Base-by-base conservation (phyloP, 2,888 invertebrate species). In the Fabriciana adippe region DNA sequence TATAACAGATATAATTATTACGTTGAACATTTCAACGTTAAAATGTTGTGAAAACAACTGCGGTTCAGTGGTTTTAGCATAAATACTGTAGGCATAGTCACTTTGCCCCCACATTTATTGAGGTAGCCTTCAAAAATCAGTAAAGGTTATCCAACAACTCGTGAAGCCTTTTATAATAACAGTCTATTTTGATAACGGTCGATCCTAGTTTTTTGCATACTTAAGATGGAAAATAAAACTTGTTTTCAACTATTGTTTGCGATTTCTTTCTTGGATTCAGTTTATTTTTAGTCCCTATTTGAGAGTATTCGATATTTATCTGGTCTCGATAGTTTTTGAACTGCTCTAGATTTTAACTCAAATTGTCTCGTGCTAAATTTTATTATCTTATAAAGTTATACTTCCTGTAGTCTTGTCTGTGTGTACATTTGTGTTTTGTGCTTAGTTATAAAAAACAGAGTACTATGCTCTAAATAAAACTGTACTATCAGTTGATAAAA, bases 41-140 rank as follows among this genome's bases (percentile, higher is more conserved):
- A 75, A 74, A 76, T 74, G 72, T 76, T 74, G 71, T 70, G 74
- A 76, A 76, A 77, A 76, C 72, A 74, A 72, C 67, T 68, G 63
- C 73, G 72, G 74, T 72, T 73, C 75, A 72, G 61, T 75, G 74
- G 70, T 72, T 70, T 71, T 63, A 66, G 73, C 73, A 72, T 76
- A 75, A 76, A 77, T 73, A 73, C 64, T 70, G 21, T 51, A 51
- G n/a, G n/a, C 68, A 62, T 69, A 73, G 72, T 73, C 71, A 63
- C 69, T 67, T 64, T 55, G 64, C 55, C 63, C 64, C 47, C 47
- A 62, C 65, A 72, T 73, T 74, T 72, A 75, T 72, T 73, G 70
- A 68, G 69, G 70, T 72, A 41, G 69, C 55, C 68, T 66, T 68
- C 70, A 70, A 68, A 71, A 75, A 74, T 73, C 71, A 70, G 72